A percentile compares a stretch with the other conserved stretches of the same genome.
phyloP scores from a whole-genome alignment of 2,797 vertebrate genomes.

The Rhinella marina region DNA sequence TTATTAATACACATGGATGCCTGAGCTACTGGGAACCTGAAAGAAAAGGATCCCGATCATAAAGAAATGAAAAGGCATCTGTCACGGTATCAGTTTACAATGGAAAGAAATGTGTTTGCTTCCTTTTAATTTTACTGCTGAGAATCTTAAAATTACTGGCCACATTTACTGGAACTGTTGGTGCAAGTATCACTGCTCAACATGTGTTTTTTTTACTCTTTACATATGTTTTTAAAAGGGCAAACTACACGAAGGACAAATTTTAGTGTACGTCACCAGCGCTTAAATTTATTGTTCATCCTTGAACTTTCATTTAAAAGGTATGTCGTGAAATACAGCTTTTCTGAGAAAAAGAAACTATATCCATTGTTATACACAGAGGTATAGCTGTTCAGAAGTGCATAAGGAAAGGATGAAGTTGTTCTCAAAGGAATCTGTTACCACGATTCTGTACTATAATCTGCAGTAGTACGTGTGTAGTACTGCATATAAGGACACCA shows the following conservation, averaged over 20 bases:
- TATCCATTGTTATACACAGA: not conserved
- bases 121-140: slow-evolving; percentile 12
- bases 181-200: not conserved
- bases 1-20: slow-evolving; percentile 18
- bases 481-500: too few relatives aligned
- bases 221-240: slow-evolving; percentile 4
- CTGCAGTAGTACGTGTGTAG: too few relatives aligned
- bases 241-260: not conserved
- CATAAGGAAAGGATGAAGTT: not conserved
- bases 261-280: not conserved
- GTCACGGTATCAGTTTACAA: slow-evolving; percentile 16
- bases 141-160: not conserved
- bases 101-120: not conserved
- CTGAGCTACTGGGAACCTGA: not conserved
- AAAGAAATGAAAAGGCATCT: slow-evolving; percentile 16
- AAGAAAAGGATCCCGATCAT: not conserved
- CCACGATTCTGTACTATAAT: too few relatives aligned
- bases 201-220: slow-evolving; percentile 28
- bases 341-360: not conserved
- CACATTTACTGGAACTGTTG: slow-evolving; percentile 15
- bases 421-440: too few relatives aligned
- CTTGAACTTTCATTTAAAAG: not conserved
- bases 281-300: slow-evolving; percentile 4
- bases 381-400: not conserved
- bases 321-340: not conserved